A percentile compares a stretch with the other conserved stretches of the same genome.
phyloP scores from a whole-genome alignment of 92 coral and sea anemone species.

The Porites divaricata region DNA sequence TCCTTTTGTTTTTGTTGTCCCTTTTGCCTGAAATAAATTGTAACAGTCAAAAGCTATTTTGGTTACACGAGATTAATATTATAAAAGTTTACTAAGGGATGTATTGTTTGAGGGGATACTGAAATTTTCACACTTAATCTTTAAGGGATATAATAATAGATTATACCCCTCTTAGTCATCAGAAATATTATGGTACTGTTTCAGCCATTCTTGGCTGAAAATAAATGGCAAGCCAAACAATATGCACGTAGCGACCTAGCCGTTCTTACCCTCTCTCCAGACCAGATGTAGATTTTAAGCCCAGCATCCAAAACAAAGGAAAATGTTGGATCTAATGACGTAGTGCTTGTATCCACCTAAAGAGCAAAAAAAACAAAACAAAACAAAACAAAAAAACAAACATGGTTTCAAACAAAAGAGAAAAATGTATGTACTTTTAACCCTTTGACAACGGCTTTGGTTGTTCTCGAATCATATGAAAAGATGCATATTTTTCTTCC shows the following conservation, averaged over 20 bases:
- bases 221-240: not conserved
- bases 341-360: constrained; percentile 79
- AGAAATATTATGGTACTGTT: too few relatives aligned
- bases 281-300: constrained; percentile 90
- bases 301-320: constrained; percentile 93
- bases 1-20: constrained; percentile 97
- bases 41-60: not conserved
- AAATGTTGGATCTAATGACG: constrained; percentile 89
- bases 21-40: constrained; percentile 71
- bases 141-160: too few relatives aligned
- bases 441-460: too few relatives aligned
- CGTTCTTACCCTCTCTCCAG: constrained; percentile 82
- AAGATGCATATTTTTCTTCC: too few relatives aligned
- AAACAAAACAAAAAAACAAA: not conserved
- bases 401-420: not conserved
- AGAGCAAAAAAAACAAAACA: not conserved
- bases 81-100: not conserved
- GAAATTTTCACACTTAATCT: too few relatives aligned
- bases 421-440: not conserved
- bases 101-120: not conserved
- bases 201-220: too few relatives aligned
- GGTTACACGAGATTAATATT: not conserved
- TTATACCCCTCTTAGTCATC: too few relatives aligned
- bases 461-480: too few relatives aligned
- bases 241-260: not conserved